Evolutionary conservation across 92 coral and sea anemone genomes (phyloP).

Genomic region (Epizoanthus stellaris): DNA sequence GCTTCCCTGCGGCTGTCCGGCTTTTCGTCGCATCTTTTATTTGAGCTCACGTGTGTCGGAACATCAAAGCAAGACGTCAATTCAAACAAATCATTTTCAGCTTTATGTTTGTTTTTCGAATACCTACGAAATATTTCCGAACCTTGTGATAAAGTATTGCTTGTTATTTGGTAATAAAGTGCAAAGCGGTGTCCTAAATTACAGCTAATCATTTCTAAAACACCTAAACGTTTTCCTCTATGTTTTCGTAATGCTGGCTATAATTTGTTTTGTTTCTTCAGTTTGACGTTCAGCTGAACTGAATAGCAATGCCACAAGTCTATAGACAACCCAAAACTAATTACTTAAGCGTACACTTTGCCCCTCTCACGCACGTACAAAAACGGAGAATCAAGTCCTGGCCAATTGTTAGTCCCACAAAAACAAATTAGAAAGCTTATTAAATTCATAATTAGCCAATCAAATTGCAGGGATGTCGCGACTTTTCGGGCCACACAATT

Average conservation of each 20-base stretch:
- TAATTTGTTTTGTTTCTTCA: background rate
- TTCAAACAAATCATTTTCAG: conserved; percentile 64
- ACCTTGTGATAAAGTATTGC: conserved; percentile 49
- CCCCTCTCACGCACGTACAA: conserved; percentile 39
- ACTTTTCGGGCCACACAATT: conserved; percentile 55
- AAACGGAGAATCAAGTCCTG: conserved; percentile 41
- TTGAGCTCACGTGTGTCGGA: conserved; percentile 68
- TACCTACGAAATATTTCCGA: conserved; percentile 60
- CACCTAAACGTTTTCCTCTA: background rate
- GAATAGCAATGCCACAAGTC: background rate
- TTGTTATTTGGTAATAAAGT: conserved; percentile 6
- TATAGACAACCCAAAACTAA: conserved; percentile 16
- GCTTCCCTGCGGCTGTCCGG: conserved; percentile 44
- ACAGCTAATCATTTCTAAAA: background rate
- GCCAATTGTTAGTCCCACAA: conserved; percentile 73
- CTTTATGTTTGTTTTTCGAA: conserved; percentile 67
- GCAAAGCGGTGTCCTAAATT: conserved; percentile 7
- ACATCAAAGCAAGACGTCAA: conserved; percentile 71
- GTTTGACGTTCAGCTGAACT: background rate
- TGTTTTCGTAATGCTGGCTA: background rate
- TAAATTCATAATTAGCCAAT: conserved; percentile 68
- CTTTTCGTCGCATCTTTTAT: conserved; percentile 40
- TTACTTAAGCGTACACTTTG: conserved; percentile 29
- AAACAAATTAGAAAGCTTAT: conserved; percentile 83
- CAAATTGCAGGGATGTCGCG: conserved; percentile 67